Base-by-base conservation (phyloP, 1,140 invertebrate genomes). In the Tribolium castaneum region DNA sequence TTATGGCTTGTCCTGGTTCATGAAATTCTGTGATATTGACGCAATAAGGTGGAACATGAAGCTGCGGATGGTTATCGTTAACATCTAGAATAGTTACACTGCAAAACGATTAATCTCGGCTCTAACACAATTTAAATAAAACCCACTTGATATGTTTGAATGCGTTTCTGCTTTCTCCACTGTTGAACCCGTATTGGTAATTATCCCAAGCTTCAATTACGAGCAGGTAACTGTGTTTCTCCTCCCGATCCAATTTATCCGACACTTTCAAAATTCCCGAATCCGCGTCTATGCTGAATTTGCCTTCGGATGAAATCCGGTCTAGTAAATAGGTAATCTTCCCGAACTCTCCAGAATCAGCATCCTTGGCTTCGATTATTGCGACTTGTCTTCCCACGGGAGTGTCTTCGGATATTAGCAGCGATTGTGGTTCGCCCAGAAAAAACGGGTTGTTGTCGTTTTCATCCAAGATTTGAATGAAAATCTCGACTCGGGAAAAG, bases 131-230 rank as follows among this genome's bases (percentile, higher is more conserved):
- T 71, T 39, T 22, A 5, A 35, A 45, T 35, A 52, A 45, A 56
- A 35, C 91, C 90, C 88, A 95, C 94, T 93, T 92, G 45, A 97
- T 92, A 86, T 97, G 96, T 87, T 97, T 97, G 83, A 97, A 97
- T 10, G 95, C 94, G 86, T 97, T 97, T 71, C 96, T 89, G 82
- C 95, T 97, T 85, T 98, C 96, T 3, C 95, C 95, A 71, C 92
- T 92, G n/a, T 93, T 90, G 84, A 95, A 96, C 1, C 96, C 96
- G 86, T 95, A 97, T 83, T 97, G 95, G 87, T 97, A 97, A 87
- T 98, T 98, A 85, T 98, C 97, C 94, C 95, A 97, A 0, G 96
- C 96, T 87, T 98, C 95, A 7, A 97, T 93, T 0, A 98, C 93
- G 6, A 98, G 87, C 76, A 93, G 91, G 85, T 96, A 98, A 4